These are phyloP conservation scores for Neopipo cinnamomea DNA, from an alignment of 2,113 vertebrate genomes.

Conservation along the genomic window DNA sequence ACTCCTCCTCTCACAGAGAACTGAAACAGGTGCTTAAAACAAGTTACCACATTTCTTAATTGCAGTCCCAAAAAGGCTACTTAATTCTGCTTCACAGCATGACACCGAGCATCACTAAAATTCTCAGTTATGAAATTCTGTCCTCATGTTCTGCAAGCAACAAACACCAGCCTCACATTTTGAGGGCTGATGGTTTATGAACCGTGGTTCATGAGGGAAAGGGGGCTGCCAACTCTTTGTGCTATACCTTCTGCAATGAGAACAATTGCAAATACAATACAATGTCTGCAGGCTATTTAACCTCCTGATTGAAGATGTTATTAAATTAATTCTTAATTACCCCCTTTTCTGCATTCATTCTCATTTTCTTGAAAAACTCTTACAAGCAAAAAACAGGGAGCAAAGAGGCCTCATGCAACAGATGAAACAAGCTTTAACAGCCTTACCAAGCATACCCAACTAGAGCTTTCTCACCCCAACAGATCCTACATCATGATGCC, in stretches of 20 bases:
- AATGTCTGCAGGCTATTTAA: neutral
- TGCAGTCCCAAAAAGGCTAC: neutral
- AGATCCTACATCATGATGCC: neutral
- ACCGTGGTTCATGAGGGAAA: neutral
- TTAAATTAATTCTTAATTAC: neutral
- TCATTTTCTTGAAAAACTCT: neutral
- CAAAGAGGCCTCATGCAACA: neutral
- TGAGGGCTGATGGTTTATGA: neutral
- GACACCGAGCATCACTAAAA: neutral
- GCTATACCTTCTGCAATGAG: neutral
- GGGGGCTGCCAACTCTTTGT: neutral
- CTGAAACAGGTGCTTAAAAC: neutral
- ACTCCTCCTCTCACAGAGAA: neutral
- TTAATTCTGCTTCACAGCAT: neutral
- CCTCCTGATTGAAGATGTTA: neutral
- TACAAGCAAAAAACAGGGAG: neutral
- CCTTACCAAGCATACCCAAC: neutral
- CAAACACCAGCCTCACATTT: neutral
- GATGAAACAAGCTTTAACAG: neutral
- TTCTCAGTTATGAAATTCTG: neutral
- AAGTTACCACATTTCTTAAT: neutral
- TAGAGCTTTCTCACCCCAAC: neutral
- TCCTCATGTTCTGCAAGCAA: neutral
- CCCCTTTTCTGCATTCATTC: neutral
- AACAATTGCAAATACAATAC: neutral